Evolutionary conservation across 2,113 vertebrate genomes (phyloP).

Genomic region (Heptranchias perlo): DNA sequence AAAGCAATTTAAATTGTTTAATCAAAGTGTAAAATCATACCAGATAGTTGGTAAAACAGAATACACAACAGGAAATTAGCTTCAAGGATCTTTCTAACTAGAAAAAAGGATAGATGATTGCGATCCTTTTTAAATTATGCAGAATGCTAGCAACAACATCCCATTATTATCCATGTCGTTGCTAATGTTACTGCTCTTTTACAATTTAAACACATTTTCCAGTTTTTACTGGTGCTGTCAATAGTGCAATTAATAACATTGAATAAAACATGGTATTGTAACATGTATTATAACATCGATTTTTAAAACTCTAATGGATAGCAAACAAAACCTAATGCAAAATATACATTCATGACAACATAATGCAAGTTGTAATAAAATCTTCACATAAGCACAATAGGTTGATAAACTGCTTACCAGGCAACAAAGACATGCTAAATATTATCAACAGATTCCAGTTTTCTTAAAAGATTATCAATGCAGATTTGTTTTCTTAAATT

Average conservation of each 20-base stretch:
- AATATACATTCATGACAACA: neutral
- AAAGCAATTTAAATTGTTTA: neutral
- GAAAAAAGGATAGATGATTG: neutral
- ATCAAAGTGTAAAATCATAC: neutral
- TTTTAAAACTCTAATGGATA: neutral
- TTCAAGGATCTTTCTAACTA: neutral
- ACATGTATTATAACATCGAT: neutral
- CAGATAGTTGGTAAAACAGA: neutral
- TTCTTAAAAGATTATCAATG: neutral
- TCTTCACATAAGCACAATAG: neutral
- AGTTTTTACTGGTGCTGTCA: neutral
- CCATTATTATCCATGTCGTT: neutral
- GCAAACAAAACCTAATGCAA: neutral
- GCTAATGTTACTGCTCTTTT: neutral
- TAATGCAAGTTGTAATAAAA: neutral
- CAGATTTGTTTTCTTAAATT: slow-evolving; percentile 12
- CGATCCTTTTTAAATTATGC: neutral
- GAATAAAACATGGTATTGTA: neutral
- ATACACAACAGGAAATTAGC: neutral
- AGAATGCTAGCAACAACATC: neutral
- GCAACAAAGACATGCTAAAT: neutral
- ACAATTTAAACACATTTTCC: neutral
- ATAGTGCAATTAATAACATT: neutral
- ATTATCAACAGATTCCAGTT: slow-evolving; percentile 17
- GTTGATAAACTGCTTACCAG: neutral